phyloP scores from a whole-genome alignment of 2,888 invertebrate genomes.

The Trypoxylon attenuatum region DNA sequence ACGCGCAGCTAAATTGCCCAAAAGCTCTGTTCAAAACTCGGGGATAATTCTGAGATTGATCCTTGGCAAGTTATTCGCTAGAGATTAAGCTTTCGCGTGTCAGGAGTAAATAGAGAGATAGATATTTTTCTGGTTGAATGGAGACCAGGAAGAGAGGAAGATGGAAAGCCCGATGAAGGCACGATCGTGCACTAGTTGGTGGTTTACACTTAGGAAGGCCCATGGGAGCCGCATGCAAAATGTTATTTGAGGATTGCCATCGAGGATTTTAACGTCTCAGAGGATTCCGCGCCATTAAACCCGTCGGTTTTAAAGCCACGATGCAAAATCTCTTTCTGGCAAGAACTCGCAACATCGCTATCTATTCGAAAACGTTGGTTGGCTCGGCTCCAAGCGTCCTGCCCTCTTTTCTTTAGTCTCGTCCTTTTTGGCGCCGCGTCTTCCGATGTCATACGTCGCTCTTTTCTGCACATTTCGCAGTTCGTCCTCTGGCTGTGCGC shows the following conservation, averaged over 20 bases:
- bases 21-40: too few relatives aligned
- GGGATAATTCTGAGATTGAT: too few relatives aligned
- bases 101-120: too few relatives aligned
- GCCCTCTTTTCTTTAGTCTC: slow-evolving; percentile 32
- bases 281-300: slow-evolving; percentile 50
- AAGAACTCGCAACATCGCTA: slow-evolving; percentile 34
- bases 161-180: neutral
- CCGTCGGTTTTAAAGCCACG: slow-evolving; percentile 44
- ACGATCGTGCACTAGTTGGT: neutral
- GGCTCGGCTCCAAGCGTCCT: slow-evolving; percentile 47
- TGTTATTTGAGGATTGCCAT: slow-evolving; percentile 27
- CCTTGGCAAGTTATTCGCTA: too few relatives aligned
- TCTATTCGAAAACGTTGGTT: slow-evolving; percentile 47
- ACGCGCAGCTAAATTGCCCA: too few relatives aligned
- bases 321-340: slow-evolving; percentile 56
- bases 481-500: slow-evolving; percentile 6
- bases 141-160: neutral
- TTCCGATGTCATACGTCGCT: slow-evolving; percentile 37
- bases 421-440: slow-evolving; percentile 37
- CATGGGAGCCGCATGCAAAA: slow-evolving; percentile 8
- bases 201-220: neutral
- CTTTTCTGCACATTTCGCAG: slow-evolving; percentile 43
- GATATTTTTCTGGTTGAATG: too few relatives aligned
- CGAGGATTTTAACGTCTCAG: slow-evolving; percentile 35
- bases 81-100: too few relatives aligned